Evolutionary conservation across 2,888 invertebrate genomes (phyloP), one percentile per base, ranked within the genome.

Genomic region (Holacanthella duospinosa): DNA sequence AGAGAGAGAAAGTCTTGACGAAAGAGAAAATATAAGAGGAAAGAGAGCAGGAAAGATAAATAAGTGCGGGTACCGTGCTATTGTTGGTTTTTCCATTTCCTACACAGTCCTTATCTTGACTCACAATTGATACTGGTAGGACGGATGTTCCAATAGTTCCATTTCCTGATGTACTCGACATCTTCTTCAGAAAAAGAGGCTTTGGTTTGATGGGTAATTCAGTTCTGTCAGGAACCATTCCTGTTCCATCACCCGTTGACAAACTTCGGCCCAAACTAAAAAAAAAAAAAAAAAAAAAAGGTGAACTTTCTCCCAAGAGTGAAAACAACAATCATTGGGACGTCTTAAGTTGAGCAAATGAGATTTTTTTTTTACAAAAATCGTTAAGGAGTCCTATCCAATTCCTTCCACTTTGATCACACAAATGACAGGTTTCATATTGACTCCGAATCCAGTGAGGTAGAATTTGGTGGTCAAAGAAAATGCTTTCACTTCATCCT

Each of bases 111-210:
- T 36, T 36, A 16, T 36, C 36, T 36, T 36, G 36, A 16, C 16
- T 36, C 16, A 6, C 21, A 21, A 48, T 48, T 48, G 48, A 48
- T 48, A 4, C 12, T 48, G 48, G 4, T n/a, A 21, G 21, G 48
- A 48, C 19, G 48, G 48, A 48, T 9, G 48, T 9, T 21, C 19
- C 19, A 36, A 6, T 16, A 36, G 36, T 16, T 36, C 48, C 21
- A 21, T 48, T 48, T 21, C 48, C 48, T n/a, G 48, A 4, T n/a
- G 21, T 9, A n/a, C 48, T 36, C 16, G 36, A 36, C 36, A 16
- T 57, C 53, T 91, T 91, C 77, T 89, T 85, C 68, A 90, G 85
- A 55, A 89, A 89, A 66, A 91, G 77, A 0, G 90, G 90, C 71
- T 88, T 86, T 1, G 91, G 89, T 79, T 91, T 91, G 69, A 91